A percentile compares a stretch with the other conserved stretches of the same genome.
phyloP scores from a whole-genome alignment of 2,113 vertebrate species.

The Herpetotheres cachinnans region DNA sequence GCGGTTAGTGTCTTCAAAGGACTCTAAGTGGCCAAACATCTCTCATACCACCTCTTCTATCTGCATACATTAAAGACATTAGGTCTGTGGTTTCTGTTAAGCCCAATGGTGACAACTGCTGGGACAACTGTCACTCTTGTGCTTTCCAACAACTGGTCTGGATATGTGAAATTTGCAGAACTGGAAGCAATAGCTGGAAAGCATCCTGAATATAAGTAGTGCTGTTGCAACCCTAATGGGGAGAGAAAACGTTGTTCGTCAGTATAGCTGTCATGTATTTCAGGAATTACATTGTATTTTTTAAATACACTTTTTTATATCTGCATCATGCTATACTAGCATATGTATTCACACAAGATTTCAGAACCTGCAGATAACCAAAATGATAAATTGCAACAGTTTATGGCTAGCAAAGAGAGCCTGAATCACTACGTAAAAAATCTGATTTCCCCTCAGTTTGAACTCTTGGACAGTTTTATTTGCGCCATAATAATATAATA shows the following conservation, averaged over 20 bases:
- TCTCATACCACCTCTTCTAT: background rate
- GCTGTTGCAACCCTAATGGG: slow-evolving; percentile 87
- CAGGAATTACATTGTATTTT: background rate
- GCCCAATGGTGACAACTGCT: background rate
- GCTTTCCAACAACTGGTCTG: slow-evolving; percentile 69
- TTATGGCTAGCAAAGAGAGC: background rate
- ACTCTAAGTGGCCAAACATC: background rate
- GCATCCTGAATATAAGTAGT: slow-evolving; percentile 90
- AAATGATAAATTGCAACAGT: background rate
- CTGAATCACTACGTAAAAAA: background rate
- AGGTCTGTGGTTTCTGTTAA: background rate
- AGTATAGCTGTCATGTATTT: background rate
- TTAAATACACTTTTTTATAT: background rate
- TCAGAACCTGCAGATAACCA: background rate
- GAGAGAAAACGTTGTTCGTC: background rate
- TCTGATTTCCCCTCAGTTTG: background rate
- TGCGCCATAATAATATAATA: no score
- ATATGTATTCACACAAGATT: background rate
- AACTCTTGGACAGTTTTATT: background rate
- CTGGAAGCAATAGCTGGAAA: slow-evolving; percentile 90
- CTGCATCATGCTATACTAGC: background rate
- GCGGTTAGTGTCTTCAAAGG: slow-evolving; percentile 39
- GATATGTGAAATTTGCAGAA: slow-evolving; percentile 90
- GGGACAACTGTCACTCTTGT: background rate
- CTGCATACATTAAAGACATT: background rate